Evolutionary conservation across 64 coral and sea anemone species (phyloP).

Genomic region (Stylophora pistillata): DNA sequence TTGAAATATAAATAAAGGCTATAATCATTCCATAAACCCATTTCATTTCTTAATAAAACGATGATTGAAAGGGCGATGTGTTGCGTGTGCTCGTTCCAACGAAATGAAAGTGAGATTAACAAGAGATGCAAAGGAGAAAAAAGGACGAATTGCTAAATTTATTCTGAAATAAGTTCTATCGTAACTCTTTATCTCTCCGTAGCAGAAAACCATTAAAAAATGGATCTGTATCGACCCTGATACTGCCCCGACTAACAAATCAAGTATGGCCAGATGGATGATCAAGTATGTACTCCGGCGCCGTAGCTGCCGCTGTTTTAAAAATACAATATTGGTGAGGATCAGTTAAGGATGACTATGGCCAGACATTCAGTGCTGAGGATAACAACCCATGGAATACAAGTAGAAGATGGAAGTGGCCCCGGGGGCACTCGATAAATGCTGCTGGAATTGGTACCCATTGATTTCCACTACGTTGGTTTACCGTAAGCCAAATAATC

Average conservation of each 20-base stretch:
- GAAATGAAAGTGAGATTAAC: not conserved
- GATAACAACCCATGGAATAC: no score
- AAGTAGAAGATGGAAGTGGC: no score
- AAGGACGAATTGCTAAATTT: not conserved
- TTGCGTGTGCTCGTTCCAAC: no score
- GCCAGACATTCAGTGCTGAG: no score
- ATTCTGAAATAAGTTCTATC: not conserved
- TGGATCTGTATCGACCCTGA: not conserved
- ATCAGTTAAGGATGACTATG: no score
- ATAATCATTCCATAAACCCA: not conserved
- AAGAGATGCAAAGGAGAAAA: not conserved
- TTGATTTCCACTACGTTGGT: no score
- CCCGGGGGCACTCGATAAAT: no score
- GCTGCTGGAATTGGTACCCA: no score
- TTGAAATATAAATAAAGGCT: not conserved
- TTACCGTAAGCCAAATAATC: no score
- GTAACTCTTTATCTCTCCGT: not conserved
- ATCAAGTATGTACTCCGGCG: slow-evolving; percentile 10
- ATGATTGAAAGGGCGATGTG: not conserved
- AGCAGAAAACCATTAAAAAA: not conserved
- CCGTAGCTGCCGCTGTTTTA: no score
- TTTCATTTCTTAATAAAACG: not conserved
- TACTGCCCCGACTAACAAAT: not conserved
- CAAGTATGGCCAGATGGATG: not conserved
- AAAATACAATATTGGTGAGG: no score